These are phyloP conservation scores for Melopsittacus undulatus DNA, from an alignment of 2,797 vertebrate species.

Conservation along the genomic window DNA sequence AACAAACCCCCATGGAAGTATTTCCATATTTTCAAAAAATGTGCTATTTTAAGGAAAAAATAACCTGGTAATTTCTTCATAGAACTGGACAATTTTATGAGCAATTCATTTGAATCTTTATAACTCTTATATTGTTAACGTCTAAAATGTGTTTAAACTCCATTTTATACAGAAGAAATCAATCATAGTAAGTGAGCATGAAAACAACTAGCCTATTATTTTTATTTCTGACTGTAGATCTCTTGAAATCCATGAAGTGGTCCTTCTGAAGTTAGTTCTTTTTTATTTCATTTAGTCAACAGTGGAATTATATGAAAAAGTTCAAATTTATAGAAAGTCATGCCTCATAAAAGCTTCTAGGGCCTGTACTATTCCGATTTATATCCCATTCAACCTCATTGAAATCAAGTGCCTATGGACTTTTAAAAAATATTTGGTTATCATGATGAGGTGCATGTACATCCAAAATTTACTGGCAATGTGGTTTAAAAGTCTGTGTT, in stretches of 20 bases:
- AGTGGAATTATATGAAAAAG: background rate
- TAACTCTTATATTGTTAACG: background rate
- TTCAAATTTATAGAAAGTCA: background rate
- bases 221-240: background rate
- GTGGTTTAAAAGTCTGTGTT: background rate
- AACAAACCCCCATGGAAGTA: background rate
- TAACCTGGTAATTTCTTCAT: background rate
- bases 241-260: background rate
- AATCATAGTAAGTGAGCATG: background rate
- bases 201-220: background rate
- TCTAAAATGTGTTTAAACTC: background rate
- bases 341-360: background rate
- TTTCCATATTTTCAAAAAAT: background rate
- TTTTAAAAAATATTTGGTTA: constrained; percentile 34
- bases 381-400: background rate
- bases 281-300: constrained; percentile 16
- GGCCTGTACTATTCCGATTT: background rate
- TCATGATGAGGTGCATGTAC: background rate
- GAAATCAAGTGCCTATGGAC: background rate
- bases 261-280: background rate
- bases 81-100: background rate
- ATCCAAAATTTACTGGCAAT: background rate
- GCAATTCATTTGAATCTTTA: background rate
- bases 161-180: background rate
- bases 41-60: background rate